Evolutionary conservation across 1,140 invertebrate genomes (phyloP).

Genomic region (Tetraneura akinire): DNA sequence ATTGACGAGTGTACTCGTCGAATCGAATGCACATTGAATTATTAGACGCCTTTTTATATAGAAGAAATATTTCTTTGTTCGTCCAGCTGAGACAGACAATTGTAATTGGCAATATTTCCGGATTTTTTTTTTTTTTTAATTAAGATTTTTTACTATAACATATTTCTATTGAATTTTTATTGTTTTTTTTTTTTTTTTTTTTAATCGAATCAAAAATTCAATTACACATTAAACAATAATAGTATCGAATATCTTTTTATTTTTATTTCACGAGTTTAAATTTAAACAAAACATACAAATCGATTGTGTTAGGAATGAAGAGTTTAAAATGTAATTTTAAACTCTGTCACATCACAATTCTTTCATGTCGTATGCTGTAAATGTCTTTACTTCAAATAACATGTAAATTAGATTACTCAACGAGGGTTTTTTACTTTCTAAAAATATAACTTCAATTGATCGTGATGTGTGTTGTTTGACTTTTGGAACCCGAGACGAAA

Average conservation of each 20-base stretch:
- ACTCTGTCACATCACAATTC: constrained; percentile 33
- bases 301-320: neutral
- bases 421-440: neutral
- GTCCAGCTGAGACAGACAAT: neutral
- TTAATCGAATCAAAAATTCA: neutral
- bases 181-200: too few species aligned
- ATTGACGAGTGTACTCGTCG: neutral
- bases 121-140: constrained; percentile 36
- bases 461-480: constrained; percentile 39
- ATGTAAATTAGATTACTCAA: constrained; percentile 48
- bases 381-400: constrained; percentile 51
- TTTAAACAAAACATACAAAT: neutral
- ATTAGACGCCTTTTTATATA: neutral
- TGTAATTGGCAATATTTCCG: constrained; percentile 30
- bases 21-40: constrained; percentile 22
- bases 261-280: neutral
- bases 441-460: constrained; percentile 40
- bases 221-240: constrained; percentile 10
- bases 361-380: constrained; percentile 25
- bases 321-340: constrained; percentile 45
- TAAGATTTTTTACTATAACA: constrained; percentile 5
- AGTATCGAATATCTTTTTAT: neutral
- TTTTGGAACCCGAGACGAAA: constrained; percentile 2
- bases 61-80: constrained; percentile 15
- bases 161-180: neutral